Conservation (phyloP, 2,797 vertebrate species). For the Uromys caudimaculatus region DNA sequence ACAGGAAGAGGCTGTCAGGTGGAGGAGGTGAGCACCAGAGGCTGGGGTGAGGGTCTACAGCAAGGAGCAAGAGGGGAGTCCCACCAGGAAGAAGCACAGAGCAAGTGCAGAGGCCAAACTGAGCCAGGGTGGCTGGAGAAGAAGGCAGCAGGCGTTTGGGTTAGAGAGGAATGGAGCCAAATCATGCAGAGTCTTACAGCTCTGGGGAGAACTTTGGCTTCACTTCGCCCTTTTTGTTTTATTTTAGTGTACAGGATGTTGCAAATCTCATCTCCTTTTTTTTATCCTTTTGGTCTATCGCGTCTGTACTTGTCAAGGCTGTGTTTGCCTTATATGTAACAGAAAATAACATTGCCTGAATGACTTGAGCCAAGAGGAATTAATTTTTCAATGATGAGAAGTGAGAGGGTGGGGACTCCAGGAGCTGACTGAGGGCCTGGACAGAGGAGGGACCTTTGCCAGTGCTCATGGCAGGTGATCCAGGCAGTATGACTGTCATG, state of each 20-base stretch:
- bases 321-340: neutral
- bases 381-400: neutral
- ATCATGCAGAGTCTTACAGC: neutral
- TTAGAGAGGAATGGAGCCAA: neutral
- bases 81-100: neutral
- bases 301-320: neutral
- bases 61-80: neutral
- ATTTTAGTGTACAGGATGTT: neutral
- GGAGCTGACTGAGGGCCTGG: neutral
- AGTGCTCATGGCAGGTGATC: neutral
- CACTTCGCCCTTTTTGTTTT: neutral
- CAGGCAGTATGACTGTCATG: accelerated
- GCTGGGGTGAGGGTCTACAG: neutral
- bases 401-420: neutral
- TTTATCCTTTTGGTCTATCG: neutral
- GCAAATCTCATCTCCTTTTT: neutral
- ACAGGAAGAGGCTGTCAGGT: neutral
- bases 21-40: neutral
- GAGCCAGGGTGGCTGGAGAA: no score
- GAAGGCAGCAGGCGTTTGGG: neutral
- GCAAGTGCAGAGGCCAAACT: neutral
- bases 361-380: neutral
- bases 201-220: neutral
- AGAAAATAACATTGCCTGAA: neutral
- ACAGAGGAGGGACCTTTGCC: neutral